Evolutionary conservation across 2,797 vertebrate genomes (phyloP), one percentile per base, ranked within the genome.

Genomic region (Phylloscopus collybita): DNA sequence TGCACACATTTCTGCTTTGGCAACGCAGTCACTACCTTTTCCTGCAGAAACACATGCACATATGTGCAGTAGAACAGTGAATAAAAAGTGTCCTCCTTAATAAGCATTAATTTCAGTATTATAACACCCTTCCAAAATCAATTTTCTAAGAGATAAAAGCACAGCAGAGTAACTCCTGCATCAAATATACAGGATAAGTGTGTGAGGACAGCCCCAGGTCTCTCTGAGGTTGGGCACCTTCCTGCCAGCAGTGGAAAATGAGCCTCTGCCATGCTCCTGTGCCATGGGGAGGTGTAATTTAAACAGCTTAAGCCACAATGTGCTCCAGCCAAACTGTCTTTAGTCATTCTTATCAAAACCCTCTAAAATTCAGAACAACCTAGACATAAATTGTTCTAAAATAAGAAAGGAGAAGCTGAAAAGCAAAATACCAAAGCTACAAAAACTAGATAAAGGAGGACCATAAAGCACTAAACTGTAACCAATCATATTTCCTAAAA

Each of bases 271-370:
- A 1, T 13, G 15, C 3, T 36, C 38, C 73, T 32, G 50, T 19
- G 0, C 15, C 32, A 2, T 3, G 20, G 26, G 4, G 1, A 56
- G 50, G 56, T 40, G 40, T 40, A 40, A 40, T 40, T 40, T 40
- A 14, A 40, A 40, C 40, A 40, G 40, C 40, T 40, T 40, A 40
- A 40, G 40, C 40, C 40, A 40, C 40, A 40, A 13, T 40, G 38
- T 40, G 38, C 38, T 40, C 38, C 38, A 40, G 38, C 38, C 38
- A 40, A 40, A 40, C 38, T 40, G 38, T 40, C 40, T 40, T 40
- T 40, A 40, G 40, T 40, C 40, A 40, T 40, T 40, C 40, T 40
- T 40, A 40, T 40, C 40, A 40, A 40, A 40, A 40, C 40, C 13
- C 40, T 40, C 40, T 14, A 40, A 40, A 40, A 40, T 40, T 40